Conservation (phyloP, 2,113 vertebrate genomes). For the Centropus unirufus region DNA sequence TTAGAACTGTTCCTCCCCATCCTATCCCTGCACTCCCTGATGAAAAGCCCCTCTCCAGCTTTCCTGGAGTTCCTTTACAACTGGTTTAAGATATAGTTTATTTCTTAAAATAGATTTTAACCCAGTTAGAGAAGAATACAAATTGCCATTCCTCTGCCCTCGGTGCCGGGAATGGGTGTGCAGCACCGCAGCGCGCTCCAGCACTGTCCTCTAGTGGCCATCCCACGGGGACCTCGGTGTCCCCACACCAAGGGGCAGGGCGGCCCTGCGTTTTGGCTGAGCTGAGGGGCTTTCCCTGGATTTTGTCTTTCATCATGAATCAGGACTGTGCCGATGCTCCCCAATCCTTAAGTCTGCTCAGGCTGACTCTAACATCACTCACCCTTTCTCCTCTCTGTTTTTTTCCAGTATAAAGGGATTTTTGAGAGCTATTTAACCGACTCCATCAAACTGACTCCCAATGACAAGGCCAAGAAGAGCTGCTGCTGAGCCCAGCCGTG, state of each 20-base stretch:
- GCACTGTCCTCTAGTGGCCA: constrained; percentile 60
- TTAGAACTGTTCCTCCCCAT: no score
- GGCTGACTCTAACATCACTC: fast-evolving
- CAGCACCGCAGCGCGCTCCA: fast-evolving
- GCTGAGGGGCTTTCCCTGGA: fast-evolving
- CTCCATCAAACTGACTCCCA: constrained; percentile 80
- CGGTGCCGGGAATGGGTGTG: fast-evolving
- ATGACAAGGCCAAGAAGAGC: constrained; percentile 41
- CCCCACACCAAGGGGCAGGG: not conserved
- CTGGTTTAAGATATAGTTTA: no score
- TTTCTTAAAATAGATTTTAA: not conserved
- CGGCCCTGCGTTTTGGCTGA: not conserved
- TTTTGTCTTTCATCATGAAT: not conserved
- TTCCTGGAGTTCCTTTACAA: no score
- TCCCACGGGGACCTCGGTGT: not conserved
- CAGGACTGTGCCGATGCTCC: fast-evolving
- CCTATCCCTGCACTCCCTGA: no score
- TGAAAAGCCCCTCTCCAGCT: no score
- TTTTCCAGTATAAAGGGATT: constrained; percentile 72
- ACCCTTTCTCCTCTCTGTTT: not conserved
- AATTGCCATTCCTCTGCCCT: fast-evolving
- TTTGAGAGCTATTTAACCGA: constrained; percentile 75
- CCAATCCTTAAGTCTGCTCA: fast-evolving
- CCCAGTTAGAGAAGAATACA: fast-evolving
- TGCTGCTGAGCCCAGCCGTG: constrained; percentile 69